Evolutionary conservation across 2,888 invertebrate genomes (phyloP), one percentile per base, ranked within the genome.

Genomic region (Alcis repandata): DNA sequence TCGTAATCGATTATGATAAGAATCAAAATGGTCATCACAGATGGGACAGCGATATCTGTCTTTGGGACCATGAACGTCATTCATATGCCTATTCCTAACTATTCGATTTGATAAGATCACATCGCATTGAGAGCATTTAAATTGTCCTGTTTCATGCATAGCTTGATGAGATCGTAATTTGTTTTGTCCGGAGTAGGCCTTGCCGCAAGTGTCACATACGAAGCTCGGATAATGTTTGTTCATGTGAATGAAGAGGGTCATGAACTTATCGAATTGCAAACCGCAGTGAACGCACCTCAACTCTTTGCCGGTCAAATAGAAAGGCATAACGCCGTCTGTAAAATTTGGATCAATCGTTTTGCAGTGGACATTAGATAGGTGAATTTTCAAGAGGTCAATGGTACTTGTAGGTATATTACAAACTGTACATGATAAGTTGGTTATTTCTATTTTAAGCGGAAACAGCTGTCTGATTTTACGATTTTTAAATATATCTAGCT

Each of bases 201-300:
- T 94, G 0, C 94, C 94, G 63, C 94, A 94, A 1, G 82, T 82
- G 33, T 87, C 79, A 61, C 94, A 94, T 8, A 93, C 85, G 63
- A 81, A 89, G 52, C 86, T 86, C 67, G 86, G 89, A 56, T 90
- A 85, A 77, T 94, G 92, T 59, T 84, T 80, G 71, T 94, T 94
- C 84, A 93, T 92, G 43, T 94, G 89, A 3, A 77, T 71, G 15
- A 82, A 81, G 2, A 91, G 72, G n/a, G 75, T 79, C 79, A 86
- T 79, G 9, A 85, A 83, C 0, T 80, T 76, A 61, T 85, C 82
- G 46, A 83, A 88, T 2, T 67, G 19, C 2, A 65, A 59, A 3
- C 71, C 73, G 58, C 91, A 91, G 52, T 75, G 73, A 0, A 85
- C 84, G 67, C 91, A 91, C 68, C 72, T 82, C 20, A 79, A 80